Evolutionary conservation across 2,113 vertebrate genomes (phyloP), one percentile per base, ranked within the genome.

Genomic region (Apteryx owenii): DNA sequence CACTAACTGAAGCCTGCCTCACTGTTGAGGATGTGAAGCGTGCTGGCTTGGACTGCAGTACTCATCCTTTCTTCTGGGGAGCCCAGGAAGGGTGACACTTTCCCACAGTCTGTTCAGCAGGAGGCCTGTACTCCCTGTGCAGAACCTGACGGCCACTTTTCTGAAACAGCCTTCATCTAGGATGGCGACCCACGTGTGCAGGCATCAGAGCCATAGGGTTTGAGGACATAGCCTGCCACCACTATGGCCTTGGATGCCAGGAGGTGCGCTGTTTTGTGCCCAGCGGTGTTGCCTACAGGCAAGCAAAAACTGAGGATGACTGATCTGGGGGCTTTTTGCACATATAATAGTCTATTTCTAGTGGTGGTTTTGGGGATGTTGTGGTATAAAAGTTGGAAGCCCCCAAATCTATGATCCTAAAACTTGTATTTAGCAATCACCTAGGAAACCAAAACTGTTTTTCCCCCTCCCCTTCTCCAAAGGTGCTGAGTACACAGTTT

Each of bases 371-470:
- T 38, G 42, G 56, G 38, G 81, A 81, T 76, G 42, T 61, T 69
- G 3, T 50, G 12, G 21, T 75, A 25, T 1, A 2, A 76, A 78
- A 1, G 25, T 81, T 51, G 33, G 79, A 86, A 79, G 38, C 44
- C 94, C 77, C 64, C 29, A 40, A 11, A 90, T 83, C 80, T 80
- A 78, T 75, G 20, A 68, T 86, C 48, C 33, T 72, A 25, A 81
- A 94, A 80, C 23, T 87, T 53, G 0, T 64, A 93, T 95, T 90
- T 94, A 56, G 71, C 69, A 48, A 70, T 97, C 92, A 60, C 95
- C 96, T 85, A 95, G 94, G 96, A 95, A 94, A 95, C 36, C 94
- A 81, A 95, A 94, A 85, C 88, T 93, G 60, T 73, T 69, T n/a
- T 17, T 4, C 31, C 6, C 53, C 72, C 16, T 18, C 50, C 33